phyloP scores from a whole-genome alignment of 2,888 invertebrate genomes.

The Erannis defoliaria region DNA sequence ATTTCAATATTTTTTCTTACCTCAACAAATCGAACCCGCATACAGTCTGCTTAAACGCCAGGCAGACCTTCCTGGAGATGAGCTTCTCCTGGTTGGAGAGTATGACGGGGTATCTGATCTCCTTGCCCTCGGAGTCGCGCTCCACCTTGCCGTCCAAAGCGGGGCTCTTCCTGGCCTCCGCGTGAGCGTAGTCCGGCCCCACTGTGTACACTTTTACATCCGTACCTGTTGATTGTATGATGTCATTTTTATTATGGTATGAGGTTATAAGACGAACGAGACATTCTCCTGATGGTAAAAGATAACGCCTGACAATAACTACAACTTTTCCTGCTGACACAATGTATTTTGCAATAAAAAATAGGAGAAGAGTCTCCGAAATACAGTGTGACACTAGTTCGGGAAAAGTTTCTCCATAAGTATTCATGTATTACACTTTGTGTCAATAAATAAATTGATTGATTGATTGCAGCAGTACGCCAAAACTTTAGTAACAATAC shows the following conservation, averaged over 20 bases:
- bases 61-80: slow-evolving; percentile 98
- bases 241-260: background rate
- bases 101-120: slow-evolving; percentile 99
- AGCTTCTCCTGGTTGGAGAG: slow-evolving; percentile 98
- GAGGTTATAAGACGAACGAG: too few relatives aligned
- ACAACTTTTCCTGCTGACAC: too few relatives aligned
- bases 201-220: slow-evolving; percentile 98
- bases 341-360: too few relatives aligned
- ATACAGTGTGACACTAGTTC: too few relatives aligned
- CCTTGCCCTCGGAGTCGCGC: slow-evolving; percentile 98
- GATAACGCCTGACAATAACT: too few relatives aligned
- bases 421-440: too few relatives aligned
- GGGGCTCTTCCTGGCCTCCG: slow-evolving; percentile 99
- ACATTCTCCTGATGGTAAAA: too few relatives aligned
- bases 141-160: slow-evolving; percentile 99
- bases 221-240: slow-evolving; percentile 80
- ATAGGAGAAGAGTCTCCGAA: too few relatives aligned
- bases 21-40: slow-evolving; percentile 99
- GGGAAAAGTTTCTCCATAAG: too few relatives aligned
- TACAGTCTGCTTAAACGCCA: slow-evolving; percentile 99
- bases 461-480: too few relatives aligned
- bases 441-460: too few relatives aligned
- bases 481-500: too few relatives aligned
- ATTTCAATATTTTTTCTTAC: slow-evolving; percentile 77
- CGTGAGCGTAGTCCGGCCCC: slow-evolving; percentile 99